These are phyloP conservation scores for Mormoops blainvillei DNA, from an alignment of 2,113 vertebrate genomes.

Conservation along the genomic window DNA sequence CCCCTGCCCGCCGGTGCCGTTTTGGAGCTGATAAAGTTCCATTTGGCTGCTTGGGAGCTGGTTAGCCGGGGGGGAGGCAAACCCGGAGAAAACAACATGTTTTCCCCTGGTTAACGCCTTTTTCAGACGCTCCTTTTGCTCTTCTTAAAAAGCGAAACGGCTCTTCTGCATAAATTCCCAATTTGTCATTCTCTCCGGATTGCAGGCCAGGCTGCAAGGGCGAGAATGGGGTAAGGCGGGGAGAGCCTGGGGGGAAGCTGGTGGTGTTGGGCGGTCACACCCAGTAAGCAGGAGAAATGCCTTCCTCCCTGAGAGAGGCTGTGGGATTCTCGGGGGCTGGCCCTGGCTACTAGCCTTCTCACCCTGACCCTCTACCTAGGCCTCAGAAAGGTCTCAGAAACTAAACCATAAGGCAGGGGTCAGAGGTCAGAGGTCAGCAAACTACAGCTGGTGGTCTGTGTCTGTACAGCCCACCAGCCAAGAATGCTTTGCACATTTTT, in stretches of 20 bases:
- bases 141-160: conserved; percentile 3
- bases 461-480: background rate
- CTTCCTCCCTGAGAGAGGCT: background rate
- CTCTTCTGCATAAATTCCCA: background rate
- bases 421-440: background rate
- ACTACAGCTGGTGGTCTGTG: background rate
- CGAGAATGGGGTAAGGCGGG: background rate
- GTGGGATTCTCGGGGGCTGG: background rate
- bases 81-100: conserved; percentile 22
- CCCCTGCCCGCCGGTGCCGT: background rate
- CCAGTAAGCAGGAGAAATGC: background rate
- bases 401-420: background rate
- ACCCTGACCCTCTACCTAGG: background rate
- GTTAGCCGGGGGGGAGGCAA: conserved; percentile 35
- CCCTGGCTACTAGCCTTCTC: background rate
- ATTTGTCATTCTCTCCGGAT: background rate
- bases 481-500: background rate
- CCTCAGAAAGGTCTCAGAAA: background rate
- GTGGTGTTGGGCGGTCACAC: rapidly evolving
- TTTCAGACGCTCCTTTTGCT: conserved; percentile 42
- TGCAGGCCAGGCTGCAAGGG: background rate
- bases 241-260: background rate
- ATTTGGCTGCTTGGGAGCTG: conserved; percentile 39
- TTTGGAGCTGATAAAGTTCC: conserved; percentile 58
- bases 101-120: conserved; percentile 29